These are phyloP conservation scores for Motacilla tschutschensis DNA, from an alignment of 2,113 vertebrate genomes.

Conservation along the genomic window DNA sequence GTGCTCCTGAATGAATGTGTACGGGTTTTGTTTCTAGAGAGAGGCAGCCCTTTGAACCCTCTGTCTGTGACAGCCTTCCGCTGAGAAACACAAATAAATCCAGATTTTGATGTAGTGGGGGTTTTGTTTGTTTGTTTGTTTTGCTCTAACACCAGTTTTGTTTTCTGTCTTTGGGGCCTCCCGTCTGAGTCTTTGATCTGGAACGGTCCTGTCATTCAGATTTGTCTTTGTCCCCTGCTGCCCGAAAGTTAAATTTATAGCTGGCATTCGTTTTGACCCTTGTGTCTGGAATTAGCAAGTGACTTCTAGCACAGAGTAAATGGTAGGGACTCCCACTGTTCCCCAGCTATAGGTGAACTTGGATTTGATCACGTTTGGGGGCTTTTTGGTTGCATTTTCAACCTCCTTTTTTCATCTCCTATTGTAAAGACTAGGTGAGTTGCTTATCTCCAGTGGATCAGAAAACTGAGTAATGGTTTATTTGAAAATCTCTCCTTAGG, in stretches of 20 bases:
- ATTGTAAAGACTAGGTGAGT: neutral
- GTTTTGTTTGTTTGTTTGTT: neutral
- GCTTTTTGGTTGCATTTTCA: neutral
- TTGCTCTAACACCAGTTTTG: neutral
- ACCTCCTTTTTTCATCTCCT: neutral
- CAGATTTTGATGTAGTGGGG: neutral
- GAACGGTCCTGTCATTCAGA: neutral
- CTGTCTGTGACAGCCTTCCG: neutral
- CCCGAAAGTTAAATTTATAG: neutral
- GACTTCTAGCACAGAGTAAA: neutral
- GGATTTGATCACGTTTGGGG: neutral
- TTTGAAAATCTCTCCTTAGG: neutral
- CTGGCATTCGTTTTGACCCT: constrained; percentile 31
- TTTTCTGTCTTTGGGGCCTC: neutral
- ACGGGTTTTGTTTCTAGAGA: neutral
- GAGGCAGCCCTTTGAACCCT: neutral
- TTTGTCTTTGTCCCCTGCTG: constrained; percentile 35
- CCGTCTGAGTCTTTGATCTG: neutral
- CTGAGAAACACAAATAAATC: neutral
- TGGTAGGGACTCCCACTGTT: neutral
- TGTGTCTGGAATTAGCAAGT: constrained; percentile 3
- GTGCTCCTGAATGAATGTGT: neutral
- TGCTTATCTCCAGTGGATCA: constrained; percentile 7
- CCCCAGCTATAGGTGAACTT: neutral
- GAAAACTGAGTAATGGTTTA: constrained; percentile 12